A percentile compares a stretch with the other conserved stretches of the same genome.
phyloP scores from a whole-genome alignment of 2,113 vertebrate genomes.

The Laticauda colubrina region DNA sequence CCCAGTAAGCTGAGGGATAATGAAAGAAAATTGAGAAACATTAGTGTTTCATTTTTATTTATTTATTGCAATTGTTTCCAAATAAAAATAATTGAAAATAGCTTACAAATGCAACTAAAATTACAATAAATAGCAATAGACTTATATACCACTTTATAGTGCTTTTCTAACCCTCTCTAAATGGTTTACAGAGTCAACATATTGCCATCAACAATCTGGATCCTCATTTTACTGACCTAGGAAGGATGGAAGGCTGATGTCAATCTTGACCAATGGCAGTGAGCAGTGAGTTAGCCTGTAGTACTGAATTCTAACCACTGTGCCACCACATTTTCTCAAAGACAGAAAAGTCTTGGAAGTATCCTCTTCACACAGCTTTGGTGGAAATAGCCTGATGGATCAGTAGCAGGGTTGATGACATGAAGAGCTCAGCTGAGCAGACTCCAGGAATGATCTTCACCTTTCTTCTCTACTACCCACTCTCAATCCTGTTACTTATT shows the following conservation, averaged over 20 bases:
- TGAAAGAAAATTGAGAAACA: background rate
- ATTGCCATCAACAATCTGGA: background rate
- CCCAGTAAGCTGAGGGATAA: conserved; percentile 82
- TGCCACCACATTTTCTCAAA: background rate
- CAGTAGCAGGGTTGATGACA: background rate
- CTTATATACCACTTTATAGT: background rate
- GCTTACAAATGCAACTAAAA: background rate
- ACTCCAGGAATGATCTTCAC: background rate
- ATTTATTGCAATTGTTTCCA: background rate
- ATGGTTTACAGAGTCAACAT: background rate
- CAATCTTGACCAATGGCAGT: background rate
- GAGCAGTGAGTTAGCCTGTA: background rate
- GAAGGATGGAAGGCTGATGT: background rate
- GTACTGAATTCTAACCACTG: background rate
- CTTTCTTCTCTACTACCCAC: fast-evolving
- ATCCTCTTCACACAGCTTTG: background rate
- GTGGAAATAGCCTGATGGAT: background rate
- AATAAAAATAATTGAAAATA: background rate
- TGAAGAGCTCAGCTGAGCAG: background rate
- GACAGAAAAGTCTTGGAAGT: background rate
- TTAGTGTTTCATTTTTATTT: background rate
- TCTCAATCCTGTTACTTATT: background rate
- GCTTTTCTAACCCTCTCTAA: background rate
- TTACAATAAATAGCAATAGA: background rate
- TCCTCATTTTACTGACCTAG: background rate